Base-by-base conservation (phyloP, 2,888 invertebrate genomes). In the Panzeria rudis region DNA sequence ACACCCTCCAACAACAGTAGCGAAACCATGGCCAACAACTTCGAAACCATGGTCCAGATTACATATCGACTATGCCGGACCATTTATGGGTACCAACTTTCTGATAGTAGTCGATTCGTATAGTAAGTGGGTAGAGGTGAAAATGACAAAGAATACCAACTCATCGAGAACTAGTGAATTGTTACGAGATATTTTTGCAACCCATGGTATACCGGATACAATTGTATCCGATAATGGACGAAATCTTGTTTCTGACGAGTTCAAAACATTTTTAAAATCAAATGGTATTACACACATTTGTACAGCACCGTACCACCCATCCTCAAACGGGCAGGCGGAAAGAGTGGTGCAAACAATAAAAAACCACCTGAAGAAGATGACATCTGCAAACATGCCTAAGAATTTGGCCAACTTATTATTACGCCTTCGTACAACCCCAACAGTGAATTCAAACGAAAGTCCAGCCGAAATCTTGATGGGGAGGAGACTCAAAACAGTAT, bases 161-260 rank as follows among this genome's bases (percentile, higher is more conserved):
- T 72, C 61, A 7, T 4, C 13, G 23, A 73, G n/a, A 54, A 68
- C 68, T 0, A 73, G 41, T 3, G 54, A 79, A 23, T 7, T 68
- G 3, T 11, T 83, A n/a, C n/a, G 78, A 52, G 73, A 73, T 8
- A 20, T 61, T 32, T 73, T 79, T 61, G 61, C 78, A n/a, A 77
- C 75, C 23, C 52, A 77, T 38, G 69, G 80, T 17, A 20, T 78
- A 35, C 69, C 78, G 0, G 32, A 84, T 23, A 32, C 76, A 7
- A 29, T 86, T 9, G 84, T 87, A 23, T 76, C 81, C 17, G 84
- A 86, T 20, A 86, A 83, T 52, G 86, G 86, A 20, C 77, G 64
- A 3, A 76, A 87, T 29, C 77, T 81, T 52, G 47, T 61, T 3
- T 75, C 79, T 11, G 72, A 62, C 2, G 81, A 84, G 25, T 84